Base-by-base conservation (phyloP, 2,888 invertebrate species). In the Lagria hirta region DNA sequence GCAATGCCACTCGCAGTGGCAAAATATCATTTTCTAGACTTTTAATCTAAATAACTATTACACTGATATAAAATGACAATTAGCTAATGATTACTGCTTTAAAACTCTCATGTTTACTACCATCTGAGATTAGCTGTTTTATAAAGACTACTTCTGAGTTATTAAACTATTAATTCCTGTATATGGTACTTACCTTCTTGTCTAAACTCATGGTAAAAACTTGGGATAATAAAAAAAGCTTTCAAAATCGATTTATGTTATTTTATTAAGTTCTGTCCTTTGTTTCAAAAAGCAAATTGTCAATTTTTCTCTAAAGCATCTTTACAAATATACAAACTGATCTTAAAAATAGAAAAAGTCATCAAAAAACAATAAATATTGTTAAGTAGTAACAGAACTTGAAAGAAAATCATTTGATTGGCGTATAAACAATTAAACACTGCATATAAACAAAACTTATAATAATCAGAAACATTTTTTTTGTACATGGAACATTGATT, bases 221-320 rank as follows among this genome's bases (percentile, higher is more conserved):
- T 5, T 7, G 12, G 11, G 10, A 3, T 12, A 12, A 11, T 11
- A 12, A 2, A 26, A 15, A 23, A 24, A 26, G 10, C 14, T 6
- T 15, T 15, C 10, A 2, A 8, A 16, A 24, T 14, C 15, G 34
- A 48, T 37, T 53, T 11, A 50, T 48, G 33, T 52, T 46, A 43
- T 43, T 48, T 48, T 47, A 50, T 51, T 53, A 42, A 48, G 49
- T 54, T 51, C 49, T 51, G 41, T 51, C 46, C 52, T 49, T 50
- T 48, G 52, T 48, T 44, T 52, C 41, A 36, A 52, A 49, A 55
- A 55, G 55, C 55, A 54, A 47, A 54, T 51, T 52, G 49, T 55
- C 49, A 54, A 51, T 56, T 51, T 28, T 29, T 33, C 38, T 44
- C 42, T 20, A 36, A 46, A 46, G 46, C 46, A 35, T 36, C 29